These are phyloP conservation scores for Drosophila picticornis DNA, from an alignment of 2,888 invertebrate genomes.

Conservation along the genomic window DNA sequence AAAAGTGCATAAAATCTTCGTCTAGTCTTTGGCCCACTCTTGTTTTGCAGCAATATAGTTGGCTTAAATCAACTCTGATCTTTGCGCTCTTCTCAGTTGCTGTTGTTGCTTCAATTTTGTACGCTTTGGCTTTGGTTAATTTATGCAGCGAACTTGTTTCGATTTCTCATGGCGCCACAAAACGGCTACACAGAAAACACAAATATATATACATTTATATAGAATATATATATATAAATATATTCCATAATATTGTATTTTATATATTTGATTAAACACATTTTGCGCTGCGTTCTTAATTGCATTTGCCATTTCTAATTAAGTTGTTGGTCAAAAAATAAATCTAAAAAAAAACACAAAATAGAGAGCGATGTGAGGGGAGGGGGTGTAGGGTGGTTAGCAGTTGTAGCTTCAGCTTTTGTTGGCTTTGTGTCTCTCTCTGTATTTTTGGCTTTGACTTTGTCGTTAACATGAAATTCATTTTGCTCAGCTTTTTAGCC, in stretches of 20 bases:
- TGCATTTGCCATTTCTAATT: slow-evolving; percentile 79
- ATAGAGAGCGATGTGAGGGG: neutral
- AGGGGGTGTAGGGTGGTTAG: neutral
- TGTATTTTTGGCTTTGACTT: slow-evolving; percentile 50
- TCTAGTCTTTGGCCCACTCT: neutral
- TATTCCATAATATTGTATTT: slow-evolving; percentile 22
- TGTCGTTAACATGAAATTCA: slow-evolving; percentile 71
- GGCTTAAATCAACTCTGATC: slow-evolving; percentile 54
- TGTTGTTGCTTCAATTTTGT: slow-evolving; percentile 50
- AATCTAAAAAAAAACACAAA: slow-evolving; percentile 15
- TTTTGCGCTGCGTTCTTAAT: slow-evolving; percentile 62
- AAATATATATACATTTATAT: slow-evolving; percentile 17
- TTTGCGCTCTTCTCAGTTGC: slow-evolving; percentile 39
- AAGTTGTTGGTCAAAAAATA: slow-evolving; percentile 60
- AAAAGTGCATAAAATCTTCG: slow-evolving; percentile 22
- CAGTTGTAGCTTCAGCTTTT: slow-evolving; percentile 3
- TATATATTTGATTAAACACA: slow-evolving; percentile 48
- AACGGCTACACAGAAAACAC: slow-evolving; percentile 4
- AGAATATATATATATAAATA: slow-evolving; percentile 7
- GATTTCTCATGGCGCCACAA: slow-evolving; percentile 39
- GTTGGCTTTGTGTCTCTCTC: slow-evolving; percentile 28
- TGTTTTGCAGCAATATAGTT: slow-evolving; percentile 24
- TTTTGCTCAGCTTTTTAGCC: slow-evolving; percentile 57
- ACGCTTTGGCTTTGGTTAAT: slow-evolving; percentile 66
- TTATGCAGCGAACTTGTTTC: slow-evolving; percentile 84